Conservation (phyloP, 2,113 vertebrate species). For the Sterrhoptilus dennistouni region DNA sequence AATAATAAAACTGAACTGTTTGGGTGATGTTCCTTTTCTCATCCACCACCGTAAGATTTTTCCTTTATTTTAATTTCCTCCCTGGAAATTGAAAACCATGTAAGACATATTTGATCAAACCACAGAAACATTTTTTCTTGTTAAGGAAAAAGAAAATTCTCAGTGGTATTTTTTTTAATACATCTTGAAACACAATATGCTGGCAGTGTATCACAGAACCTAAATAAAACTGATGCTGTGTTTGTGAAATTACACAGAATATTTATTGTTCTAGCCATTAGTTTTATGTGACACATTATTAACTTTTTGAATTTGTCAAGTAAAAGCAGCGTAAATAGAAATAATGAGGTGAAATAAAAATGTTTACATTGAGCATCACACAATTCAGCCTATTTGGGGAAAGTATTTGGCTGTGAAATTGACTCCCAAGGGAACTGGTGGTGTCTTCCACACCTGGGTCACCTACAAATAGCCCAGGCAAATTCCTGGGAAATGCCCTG, state of each 20-base stretch:
- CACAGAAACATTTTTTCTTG: conserved; percentile 7
- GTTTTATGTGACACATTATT: conserved; percentile 26
- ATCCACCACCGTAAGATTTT: background rate
- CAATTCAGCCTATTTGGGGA: background rate
- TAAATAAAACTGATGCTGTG: background rate
- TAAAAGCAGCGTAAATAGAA: background rate
- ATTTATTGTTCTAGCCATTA: conserved; percentile 33
- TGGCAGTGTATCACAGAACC: background rate
- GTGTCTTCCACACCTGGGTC: background rate
- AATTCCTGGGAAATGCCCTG: background rate
- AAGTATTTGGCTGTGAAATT: background rate
- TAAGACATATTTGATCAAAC: conserved; percentile 18
- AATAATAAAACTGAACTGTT: conserved; percentile 21
- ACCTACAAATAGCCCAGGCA: background rate
- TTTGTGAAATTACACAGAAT: background rate
- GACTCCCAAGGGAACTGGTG: background rate
- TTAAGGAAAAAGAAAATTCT: background rate
- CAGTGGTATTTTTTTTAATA: background rate
- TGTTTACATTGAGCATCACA: background rate
- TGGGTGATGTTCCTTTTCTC: conserved; percentile 5
- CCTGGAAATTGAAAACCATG: conserved; percentile 40
- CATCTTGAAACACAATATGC: background rate
- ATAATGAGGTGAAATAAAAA: background rate
- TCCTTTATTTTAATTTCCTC: conserved; percentile 48
- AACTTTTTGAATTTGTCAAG: background rate